Conservation (phyloP, 2,113 vertebrate genomes). For the Tamias sibiricus region DNA sequence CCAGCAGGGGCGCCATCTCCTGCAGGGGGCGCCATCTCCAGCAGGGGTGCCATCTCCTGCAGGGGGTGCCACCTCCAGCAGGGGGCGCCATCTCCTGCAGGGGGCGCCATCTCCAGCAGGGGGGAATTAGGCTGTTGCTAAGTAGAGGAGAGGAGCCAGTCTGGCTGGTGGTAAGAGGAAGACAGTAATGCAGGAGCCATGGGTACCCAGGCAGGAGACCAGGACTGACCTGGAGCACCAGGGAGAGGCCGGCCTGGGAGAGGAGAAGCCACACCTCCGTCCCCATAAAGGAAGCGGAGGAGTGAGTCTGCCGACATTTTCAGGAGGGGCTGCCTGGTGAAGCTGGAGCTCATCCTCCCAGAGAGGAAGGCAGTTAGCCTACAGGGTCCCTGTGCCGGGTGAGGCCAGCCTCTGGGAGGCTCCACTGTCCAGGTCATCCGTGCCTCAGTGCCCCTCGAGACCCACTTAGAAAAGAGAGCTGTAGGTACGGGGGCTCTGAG, state of each 20-base stretch:
- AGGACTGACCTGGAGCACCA: background rate
- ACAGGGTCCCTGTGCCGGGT: rapidly evolving
- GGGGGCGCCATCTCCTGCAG: no score
- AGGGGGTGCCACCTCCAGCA: no score
- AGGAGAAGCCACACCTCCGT: background rate
- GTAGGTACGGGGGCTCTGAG: no score
- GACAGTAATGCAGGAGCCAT: background rate
- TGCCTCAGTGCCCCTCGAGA: background rate
- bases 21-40: no score
- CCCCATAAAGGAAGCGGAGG: background rate
- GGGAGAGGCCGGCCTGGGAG: background rate
- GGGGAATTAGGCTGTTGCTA: no score
- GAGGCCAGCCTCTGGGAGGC: background rate
- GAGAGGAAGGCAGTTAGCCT: background rate
- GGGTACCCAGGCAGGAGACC: no score
- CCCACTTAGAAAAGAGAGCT: background rate
- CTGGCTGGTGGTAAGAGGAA: background rate
- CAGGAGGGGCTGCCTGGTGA: background rate
- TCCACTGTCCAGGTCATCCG: no score
- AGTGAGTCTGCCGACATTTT: background rate
- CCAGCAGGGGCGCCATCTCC: no score
- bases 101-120: background rate
- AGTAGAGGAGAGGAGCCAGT: background rate
- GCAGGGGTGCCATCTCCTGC: no score
- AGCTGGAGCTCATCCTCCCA: no score